These are phyloP conservation scores for Eretmodus cyanostictus DNA, from an alignment of 2,113 vertebrate species.

Conservation along the genomic window DNA sequence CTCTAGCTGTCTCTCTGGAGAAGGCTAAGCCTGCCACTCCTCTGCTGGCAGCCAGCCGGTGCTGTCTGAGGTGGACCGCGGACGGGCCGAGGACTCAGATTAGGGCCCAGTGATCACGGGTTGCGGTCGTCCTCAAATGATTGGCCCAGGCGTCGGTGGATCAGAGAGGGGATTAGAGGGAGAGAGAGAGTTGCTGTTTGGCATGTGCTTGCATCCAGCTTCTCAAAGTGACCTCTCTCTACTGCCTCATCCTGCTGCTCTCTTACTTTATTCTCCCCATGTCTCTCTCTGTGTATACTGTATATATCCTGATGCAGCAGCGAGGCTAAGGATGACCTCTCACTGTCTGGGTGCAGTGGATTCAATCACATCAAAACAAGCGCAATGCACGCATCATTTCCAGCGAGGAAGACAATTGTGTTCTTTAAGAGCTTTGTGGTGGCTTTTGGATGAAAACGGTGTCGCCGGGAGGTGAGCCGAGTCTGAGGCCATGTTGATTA, in stretches of 20 bases:
- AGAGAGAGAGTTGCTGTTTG: slow-evolving; percentile 67
- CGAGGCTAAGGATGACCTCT: slow-evolving; percentile 47
- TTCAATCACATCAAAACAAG: slow-evolving; percentile 56
- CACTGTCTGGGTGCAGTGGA: slow-evolving; percentile 25
- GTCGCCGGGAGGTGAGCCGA: slow-evolving; percentile 40
- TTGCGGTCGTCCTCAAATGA: slow-evolving; percentile 64
- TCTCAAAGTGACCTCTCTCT: slow-evolving; percentile 78
- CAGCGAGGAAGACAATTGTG: slow-evolving; percentile 16
- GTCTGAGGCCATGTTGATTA: slow-evolving; percentile 14
- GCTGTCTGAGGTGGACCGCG: slow-evolving; percentile 61
- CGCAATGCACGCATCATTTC: slow-evolving; percentile 19
- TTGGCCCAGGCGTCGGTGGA: slow-evolving; percentile 53
- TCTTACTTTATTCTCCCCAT: slow-evolving; percentile 48
- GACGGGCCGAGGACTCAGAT: slow-evolving; percentile 67
- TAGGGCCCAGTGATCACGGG: slow-evolving; percentile 68
- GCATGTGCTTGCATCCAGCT: slow-evolving; percentile 73
- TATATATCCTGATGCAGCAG: slow-evolving; percentile 41
- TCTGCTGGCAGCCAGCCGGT: slow-evolving; percentile 64
- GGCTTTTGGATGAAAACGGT: slow-evolving; percentile 26
- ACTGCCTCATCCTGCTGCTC: slow-evolving; percentile 40
- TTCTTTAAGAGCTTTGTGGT: slow-evolving; percentile 4
- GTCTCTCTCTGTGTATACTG: slow-evolving; percentile 28
- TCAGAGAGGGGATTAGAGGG: slow-evolving; percentile 74
- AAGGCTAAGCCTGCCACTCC: slow-evolving; percentile 73
- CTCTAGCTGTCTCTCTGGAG: slow-evolving; percentile 81